These are phyloP conservation scores for Intellagama lesueurii DNA, from an alignment of 2,797 vertebrate species.

Conservation along the genomic window DNA sequence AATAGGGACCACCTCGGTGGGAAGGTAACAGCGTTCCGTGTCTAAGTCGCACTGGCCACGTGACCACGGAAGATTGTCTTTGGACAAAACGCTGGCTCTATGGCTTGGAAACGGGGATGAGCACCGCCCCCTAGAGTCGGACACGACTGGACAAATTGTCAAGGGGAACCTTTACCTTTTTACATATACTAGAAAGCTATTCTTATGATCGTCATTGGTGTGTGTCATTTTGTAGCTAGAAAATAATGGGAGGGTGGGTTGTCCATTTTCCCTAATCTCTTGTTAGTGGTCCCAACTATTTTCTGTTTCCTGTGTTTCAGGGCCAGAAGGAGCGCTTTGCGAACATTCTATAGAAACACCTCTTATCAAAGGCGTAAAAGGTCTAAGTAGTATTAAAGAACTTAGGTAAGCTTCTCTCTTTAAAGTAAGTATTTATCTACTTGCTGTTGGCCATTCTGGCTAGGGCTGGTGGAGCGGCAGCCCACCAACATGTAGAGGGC, in stretches of 20 bases:
- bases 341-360: constrained; percentile 95
- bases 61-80: too few relatives aligned
- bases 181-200: not conserved
- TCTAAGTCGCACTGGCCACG: too few relatives aligned
- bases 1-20: too few relatives aligned
- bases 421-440: not conserved
- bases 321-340: constrained; percentile 87
- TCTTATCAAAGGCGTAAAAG: constrained; percentile 86
- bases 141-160: too few relatives aligned
- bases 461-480: too few relatives aligned
- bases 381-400: constrained; percentile 83
- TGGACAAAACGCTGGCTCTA: too few relatives aligned
- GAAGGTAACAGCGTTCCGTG: too few relatives aligned
- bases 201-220: not conserved
- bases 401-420: constrained; percentile 84
- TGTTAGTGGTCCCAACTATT: not conserved
- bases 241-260: not conserved
- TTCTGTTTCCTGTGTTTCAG: constrained; percentile 61
- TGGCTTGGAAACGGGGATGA: too few relatives aligned
- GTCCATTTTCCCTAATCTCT: not conserved
- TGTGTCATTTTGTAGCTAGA: not conserved
- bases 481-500: too few relatives aligned
- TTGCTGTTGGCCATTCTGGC: not conserved
- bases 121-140: too few relatives aligned
- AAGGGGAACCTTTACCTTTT: too few relatives aligned